Conservation (phyloP, 2,888 invertebrate genomes). For the Lithophane ornitopus region DNA sequence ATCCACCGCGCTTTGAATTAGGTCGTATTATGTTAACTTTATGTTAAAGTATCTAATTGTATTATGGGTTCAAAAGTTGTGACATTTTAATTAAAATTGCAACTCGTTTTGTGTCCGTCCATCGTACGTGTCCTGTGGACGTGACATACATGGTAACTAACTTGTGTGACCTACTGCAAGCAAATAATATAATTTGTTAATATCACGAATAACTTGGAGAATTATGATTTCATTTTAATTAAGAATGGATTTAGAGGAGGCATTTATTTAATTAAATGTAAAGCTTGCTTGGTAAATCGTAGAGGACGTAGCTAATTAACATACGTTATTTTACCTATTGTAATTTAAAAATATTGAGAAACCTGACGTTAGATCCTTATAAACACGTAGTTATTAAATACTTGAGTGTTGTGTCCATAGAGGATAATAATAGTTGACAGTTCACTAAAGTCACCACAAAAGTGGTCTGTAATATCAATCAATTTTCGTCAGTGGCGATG, state of each 20-base stretch:
- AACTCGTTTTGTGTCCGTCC: conserved; percentile 80
- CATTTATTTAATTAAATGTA: conserved; percentile 4
- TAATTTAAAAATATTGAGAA: background rate
- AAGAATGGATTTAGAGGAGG: background rate
- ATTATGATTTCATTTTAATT: conserved; percentile 25
- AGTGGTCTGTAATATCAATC: conserved; percentile 59
- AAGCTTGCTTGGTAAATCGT: background rate
- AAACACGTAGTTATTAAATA: background rate
- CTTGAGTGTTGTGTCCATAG: conserved; percentile 9
- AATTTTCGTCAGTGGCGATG: conserved; percentile 61
- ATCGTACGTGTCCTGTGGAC: conserved; percentile 80
- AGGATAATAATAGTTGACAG: conserved; percentile 37
- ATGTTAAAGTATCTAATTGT: conserved; percentile 70
- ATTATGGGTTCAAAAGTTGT: conserved; percentile 82
- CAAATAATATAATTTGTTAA: conserved; percentile 70
- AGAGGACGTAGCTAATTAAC: conserved; percentile 2
- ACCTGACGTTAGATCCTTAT: background rate
- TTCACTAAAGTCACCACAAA: conserved; percentile 38
- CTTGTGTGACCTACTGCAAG: conserved; percentile 69
- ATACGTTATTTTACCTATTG: background rate
- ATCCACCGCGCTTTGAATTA: conserved; percentile 50
- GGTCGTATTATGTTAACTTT: conserved; percentile 64
- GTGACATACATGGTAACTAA: conserved; percentile 82
- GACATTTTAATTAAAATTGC: conserved; percentile 88
- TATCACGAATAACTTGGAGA: conserved; percentile 53